These are phyloP conservation scores for Campaea margaritaria DNA, from an alignment of 2,888 invertebrate genomes.

Conservation along the genomic window DNA sequence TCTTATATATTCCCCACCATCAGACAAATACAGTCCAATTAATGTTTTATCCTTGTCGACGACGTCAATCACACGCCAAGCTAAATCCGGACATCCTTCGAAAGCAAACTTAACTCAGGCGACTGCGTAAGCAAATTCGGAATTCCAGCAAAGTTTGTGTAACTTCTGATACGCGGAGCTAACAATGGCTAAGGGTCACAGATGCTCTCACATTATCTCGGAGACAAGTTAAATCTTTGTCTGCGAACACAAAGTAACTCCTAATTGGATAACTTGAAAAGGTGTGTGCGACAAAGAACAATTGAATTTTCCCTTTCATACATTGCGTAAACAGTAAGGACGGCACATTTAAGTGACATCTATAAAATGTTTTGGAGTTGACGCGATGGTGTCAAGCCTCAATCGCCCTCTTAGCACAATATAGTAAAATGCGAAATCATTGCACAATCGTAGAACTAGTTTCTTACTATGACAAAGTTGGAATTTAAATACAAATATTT, in stretches of 20 bases:
- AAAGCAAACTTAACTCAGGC: constrained; percentile 26
- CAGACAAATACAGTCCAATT: neutral
- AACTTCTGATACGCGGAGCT: constrained; percentile 51
- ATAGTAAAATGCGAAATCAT: too few species aligned
- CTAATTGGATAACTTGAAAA: constrained; percentile 78
- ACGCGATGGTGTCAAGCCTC: too few species aligned
- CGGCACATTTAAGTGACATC: neutral
- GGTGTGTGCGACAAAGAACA: constrained; percentile 62
- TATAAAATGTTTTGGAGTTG: too few species aligned
- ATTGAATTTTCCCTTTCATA: constrained; percentile 57
- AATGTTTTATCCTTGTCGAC: neutral
- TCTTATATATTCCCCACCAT: neutral
- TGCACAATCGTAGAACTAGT: too few species aligned
- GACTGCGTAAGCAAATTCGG: constrained; percentile 35
- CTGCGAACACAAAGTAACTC: constrained; percentile 59
- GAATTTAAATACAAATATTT: too few species aligned
- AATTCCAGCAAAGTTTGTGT: constrained; percentile 34
- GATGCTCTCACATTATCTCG: constrained; percentile 64
- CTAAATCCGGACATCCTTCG: constrained; percentile 11
- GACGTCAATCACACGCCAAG: constrained; percentile 14
- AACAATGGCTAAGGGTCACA: constrained; percentile 55
- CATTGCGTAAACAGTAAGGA: constrained; percentile 25
- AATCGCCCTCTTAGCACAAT: too few species aligned
- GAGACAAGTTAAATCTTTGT: constrained; percentile 65
- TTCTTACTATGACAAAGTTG: too few species aligned